A percentile compares a stretch with the other conserved stretches of the same genome.
phyloP scores from a whole-genome alignment of 2,797 vertebrate species.

The Triplophysa bombifrons region DNA sequence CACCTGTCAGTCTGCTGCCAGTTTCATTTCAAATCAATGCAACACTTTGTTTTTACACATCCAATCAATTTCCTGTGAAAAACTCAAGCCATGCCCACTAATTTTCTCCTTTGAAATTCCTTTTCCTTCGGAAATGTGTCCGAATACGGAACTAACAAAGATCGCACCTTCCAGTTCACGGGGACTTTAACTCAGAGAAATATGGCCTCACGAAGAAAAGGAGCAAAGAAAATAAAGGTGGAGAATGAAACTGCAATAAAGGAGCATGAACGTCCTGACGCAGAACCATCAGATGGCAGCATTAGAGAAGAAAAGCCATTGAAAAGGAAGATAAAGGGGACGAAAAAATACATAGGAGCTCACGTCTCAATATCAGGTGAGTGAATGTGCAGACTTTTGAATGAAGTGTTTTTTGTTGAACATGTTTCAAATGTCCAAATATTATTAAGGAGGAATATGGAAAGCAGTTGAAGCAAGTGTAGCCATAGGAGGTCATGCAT shows the following conservation, averaged over 20 bases:
- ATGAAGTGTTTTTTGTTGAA: not conserved
- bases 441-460: constrained; percentile 79
- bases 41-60: too few relatives aligned
- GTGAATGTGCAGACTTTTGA: not conserved
- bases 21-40: too few relatives aligned
- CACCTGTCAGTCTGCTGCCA: too few relatives aligned
- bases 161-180: too few relatives aligned
- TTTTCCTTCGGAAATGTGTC: too few relatives aligned
- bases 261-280: constrained; percentile 20
- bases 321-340: constrained; percentile 48
- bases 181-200: not conserved
- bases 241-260: constrained; percentile 15
- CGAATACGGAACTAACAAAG: too few relatives aligned
- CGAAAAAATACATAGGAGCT: constrained; percentile 76
- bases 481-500: constrained; percentile 74
- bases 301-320: constrained; percentile 36
- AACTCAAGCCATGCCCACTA: too few relatives aligned
- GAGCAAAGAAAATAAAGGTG: constrained; percentile 25
- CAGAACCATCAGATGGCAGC: constrained; percentile 26
- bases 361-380: constrained; percentile 77
- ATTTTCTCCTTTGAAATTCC: too few relatives aligned
- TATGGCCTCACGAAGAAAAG: constrained; percentile 66
- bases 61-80: too few relatives aligned
- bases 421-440: not conserved
- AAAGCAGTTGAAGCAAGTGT: constrained; percentile 74